Conservation (phyloP, 2,113 vertebrate genomes). For the Leptosomus discolor region DNA sequence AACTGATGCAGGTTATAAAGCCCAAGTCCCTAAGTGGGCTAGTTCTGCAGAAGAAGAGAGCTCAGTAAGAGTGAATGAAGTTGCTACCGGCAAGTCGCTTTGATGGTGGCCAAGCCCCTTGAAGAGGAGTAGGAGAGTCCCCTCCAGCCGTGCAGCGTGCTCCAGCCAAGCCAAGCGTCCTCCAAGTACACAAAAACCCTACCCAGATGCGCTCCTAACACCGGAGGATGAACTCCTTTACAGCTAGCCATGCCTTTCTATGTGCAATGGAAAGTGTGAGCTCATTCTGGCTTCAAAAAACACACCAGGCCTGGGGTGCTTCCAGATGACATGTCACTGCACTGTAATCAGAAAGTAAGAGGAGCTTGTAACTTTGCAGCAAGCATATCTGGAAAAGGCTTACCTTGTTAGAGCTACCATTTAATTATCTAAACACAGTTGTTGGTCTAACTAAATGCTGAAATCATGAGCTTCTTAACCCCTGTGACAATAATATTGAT, state of each 20-base stretch:
- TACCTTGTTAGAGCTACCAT: not conserved
- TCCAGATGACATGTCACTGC: not conserved
- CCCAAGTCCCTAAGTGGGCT: not conserved
- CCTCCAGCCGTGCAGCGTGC: not conserved
- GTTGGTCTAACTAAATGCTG: not conserved
- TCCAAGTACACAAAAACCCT: fast-evolving
- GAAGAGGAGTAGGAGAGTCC: fast-evolving
- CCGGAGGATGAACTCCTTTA: not conserved
- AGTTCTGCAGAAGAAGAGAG: not conserved
- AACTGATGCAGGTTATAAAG: not conserved
- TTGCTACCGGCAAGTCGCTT: not conserved
- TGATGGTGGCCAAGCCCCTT: fast-evolving
- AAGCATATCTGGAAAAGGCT: not conserved
- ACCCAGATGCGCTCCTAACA: fast-evolving
- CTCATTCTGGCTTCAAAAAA: not conserved
- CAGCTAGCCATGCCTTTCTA: not conserved
- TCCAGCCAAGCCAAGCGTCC: not conserved
- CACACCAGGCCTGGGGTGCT: not conserved
- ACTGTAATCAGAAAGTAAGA: not conserved
- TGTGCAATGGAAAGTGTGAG: fast-evolving
- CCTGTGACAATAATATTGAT: not conserved
- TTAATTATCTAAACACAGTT: not conserved
- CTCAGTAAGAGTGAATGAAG: not conserved
- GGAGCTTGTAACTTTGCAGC: not conserved
- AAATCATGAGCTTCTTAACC: not conserved